phyloP scores from a whole-genome alignment of 2,888 invertebrate genomes.

The Tetranychus piercei region DNA sequence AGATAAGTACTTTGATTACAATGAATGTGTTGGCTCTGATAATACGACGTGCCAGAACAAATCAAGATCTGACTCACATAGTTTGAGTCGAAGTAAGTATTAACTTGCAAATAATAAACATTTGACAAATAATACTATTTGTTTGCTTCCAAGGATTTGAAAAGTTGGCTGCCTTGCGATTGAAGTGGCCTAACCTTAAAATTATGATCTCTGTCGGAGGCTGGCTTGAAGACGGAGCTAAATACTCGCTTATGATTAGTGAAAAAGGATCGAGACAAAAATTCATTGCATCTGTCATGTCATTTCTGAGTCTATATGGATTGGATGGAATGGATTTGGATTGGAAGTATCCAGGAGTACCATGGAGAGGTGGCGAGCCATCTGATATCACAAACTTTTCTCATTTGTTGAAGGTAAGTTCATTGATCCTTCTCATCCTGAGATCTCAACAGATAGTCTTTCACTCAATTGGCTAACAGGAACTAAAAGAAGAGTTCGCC shows the following conservation, averaged over 20 bases:
- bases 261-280: constrained; percentile 47
- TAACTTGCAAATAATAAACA: not conserved
- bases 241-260: constrained; percentile 63
- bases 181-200: constrained; percentile 51
- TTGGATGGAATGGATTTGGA: constrained; percentile 74
- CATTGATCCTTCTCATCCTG: constrained; percentile 12
- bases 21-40: too few relatives aligned
- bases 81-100: constrained; percentile 43
- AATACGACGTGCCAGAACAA: too few relatives aligned
- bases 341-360: constrained; percentile 77
- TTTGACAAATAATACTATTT: not conserved
- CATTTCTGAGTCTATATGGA: constrained; percentile 50
- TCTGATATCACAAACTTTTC: constrained; percentile 65
- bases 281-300: constrained; percentile 55
- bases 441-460: not conserved
- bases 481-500: constrained; percentile 54
- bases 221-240: constrained; percentile 73
- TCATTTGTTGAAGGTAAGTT: constrained; percentile 22
- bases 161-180: constrained; percentile 54
- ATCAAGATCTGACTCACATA: too few relatives aligned
- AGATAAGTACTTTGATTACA: constrained; percentile 43
- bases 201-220: constrained; percentile 66
- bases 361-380: constrained; percentile 63
- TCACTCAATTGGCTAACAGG: not conserved
- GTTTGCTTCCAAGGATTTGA: constrained; percentile 44